Evolutionary conservation across 2,888 invertebrate species (phyloP).

Genomic region (Ornithoptera alexandrae): DNA sequence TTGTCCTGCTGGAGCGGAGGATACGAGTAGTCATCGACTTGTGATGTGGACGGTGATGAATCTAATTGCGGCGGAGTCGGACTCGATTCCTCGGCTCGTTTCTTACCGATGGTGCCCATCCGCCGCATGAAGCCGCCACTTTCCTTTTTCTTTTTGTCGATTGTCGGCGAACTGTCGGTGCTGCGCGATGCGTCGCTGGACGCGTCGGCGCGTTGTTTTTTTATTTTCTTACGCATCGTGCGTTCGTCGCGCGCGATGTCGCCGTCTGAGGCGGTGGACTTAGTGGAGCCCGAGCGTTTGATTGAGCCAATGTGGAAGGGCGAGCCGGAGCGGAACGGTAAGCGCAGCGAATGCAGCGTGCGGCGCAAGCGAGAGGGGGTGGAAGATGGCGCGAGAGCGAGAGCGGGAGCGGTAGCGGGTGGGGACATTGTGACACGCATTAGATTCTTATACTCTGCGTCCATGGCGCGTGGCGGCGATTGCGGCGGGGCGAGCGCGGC

Average conservation of each 20-base stretch:
- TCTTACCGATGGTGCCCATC: conserved; percentile 68
- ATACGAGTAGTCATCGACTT: conserved; percentile 35
- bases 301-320: conserved; percentile 76
- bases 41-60: conserved; percentile 36
- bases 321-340: conserved; percentile 75
- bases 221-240: conserved; percentile 77
- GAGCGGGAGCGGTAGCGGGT: conserved; percentile 33
- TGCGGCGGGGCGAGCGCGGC: conserved; percentile 51
- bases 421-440: conserved; percentile 51
- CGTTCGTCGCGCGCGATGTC: conserved; percentile 72
- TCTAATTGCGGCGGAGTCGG: conserved; percentile 43
- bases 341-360: conserved; percentile 71
- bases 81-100: conserved; percentile 53
- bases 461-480: conserved; percentile 29
- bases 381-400: conserved; percentile 46
- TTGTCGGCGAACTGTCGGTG: conserved; percentile 63
- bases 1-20: conserved; percentile 32
- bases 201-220: conserved; percentile 65
- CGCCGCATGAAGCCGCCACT: conserved; percentile 59
- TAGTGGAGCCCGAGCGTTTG: conserved; percentile 68
- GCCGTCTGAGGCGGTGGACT: conserved; percentile 73
- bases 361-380: conserved; percentile 67
- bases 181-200: conserved; percentile 50
- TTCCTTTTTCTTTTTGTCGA: conserved; percentile 67
- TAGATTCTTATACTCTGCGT: neutral